Evolutionary conservation across 1,140 invertebrate genomes (phyloP).

Genomic region (Macrotrachela quadricornifera): DNA sequence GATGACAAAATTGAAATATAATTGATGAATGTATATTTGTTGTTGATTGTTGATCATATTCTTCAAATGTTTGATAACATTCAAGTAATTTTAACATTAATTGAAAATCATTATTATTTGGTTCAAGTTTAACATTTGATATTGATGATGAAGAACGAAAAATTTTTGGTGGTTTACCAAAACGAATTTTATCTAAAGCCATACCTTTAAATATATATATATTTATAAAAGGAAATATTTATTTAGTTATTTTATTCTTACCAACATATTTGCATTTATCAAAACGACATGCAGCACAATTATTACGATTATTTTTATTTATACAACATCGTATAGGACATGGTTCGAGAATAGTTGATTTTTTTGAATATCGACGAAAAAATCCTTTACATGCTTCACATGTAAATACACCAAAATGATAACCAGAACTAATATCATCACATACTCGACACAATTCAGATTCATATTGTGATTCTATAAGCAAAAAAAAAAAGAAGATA

Average conservation of each 20-base stretch:
- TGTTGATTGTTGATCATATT: too few relatives aligned
- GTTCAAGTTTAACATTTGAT: too few relatives aligned
- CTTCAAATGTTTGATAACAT: too few relatives aligned
- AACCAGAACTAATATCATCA: slow-evolving; percentile 31
- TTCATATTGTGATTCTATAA: too few relatives aligned
- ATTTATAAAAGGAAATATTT: too few relatives aligned
- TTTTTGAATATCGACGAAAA: background rate
- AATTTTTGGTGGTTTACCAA: background rate
- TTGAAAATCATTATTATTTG: too few relatives aligned
- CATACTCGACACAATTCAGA: slow-evolving; percentile 29
- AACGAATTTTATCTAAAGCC: background rate
- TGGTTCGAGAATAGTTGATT: background rate
- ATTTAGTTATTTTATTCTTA: too few relatives aligned
- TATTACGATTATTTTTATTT: background rate
- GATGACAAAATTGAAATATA: too few relatives aligned
- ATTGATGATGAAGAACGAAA: too few relatives aligned
- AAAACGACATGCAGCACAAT: background rate
- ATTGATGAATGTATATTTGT: too few relatives aligned
- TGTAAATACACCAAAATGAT: slow-evolving; percentile 35
- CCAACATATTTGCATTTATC: background rate
- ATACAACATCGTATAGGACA: background rate
- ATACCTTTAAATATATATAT: background rate
- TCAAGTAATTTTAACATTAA: too few relatives aligned
- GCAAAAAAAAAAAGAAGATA: too few relatives aligned
- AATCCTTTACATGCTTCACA: slow-evolving; percentile 30